phyloP scores from a whole-genome alignment of 2,797 vertebrate genomes.

The Sebastes baramenuke region DNA sequence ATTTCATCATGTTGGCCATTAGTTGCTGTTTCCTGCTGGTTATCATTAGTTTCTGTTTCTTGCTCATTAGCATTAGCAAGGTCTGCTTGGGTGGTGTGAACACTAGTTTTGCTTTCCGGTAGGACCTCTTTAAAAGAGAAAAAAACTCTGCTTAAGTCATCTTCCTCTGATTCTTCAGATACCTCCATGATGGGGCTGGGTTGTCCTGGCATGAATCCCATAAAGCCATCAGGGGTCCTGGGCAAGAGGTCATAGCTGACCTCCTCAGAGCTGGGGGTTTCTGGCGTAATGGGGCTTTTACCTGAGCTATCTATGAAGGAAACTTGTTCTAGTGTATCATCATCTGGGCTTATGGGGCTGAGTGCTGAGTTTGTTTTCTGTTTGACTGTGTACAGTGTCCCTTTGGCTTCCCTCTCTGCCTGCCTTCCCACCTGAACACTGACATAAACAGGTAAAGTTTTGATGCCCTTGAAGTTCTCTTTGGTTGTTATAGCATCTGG shows the following conservation, averaged over 20 bases:
- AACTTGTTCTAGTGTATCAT: conserved; percentile 97
- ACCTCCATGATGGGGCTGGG: conserved; percentile 97
- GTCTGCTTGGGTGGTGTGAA: conserved; percentile 56
- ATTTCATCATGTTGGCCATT: conserved; percentile 32
- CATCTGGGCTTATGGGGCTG: conserved; percentile 95
- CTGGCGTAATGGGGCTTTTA: conserved; percentile 97
- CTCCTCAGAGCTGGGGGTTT: conserved; percentile 98
- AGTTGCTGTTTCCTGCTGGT: conserved; percentile 42
- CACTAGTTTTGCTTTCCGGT: conserved; percentile 67
- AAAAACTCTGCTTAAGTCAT: conserved; percentile 84
- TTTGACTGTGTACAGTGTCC: conserved; percentile 88
- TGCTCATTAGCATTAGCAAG: conserved; percentile 82
- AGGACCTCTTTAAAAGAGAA: conserved; percentile 85
- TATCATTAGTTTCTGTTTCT: conserved; percentile 59
- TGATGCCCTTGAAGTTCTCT: conserved; percentile 93
- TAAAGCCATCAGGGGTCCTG: conserved; percentile 92
- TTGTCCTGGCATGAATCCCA: conserved; percentile 90
- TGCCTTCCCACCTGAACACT: conserved; percentile 95
- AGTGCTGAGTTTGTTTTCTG: conserved; percentile 87
- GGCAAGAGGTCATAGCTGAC: conserved; percentile 96
- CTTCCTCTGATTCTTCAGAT: conserved; percentile 94
- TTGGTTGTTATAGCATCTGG: conserved; percentile 72
- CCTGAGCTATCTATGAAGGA: conserved; percentile 99
- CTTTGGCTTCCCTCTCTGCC: conserved; percentile 90
- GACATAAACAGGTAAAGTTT: conserved; percentile 96